Percentiles rank a stretch among this genome's conserved stretches.
These are phyloP conservation scores for Dastarcus helophoroides DNA, from an alignment of 2,888 invertebrate species.

Conservation along the genomic window DNA sequence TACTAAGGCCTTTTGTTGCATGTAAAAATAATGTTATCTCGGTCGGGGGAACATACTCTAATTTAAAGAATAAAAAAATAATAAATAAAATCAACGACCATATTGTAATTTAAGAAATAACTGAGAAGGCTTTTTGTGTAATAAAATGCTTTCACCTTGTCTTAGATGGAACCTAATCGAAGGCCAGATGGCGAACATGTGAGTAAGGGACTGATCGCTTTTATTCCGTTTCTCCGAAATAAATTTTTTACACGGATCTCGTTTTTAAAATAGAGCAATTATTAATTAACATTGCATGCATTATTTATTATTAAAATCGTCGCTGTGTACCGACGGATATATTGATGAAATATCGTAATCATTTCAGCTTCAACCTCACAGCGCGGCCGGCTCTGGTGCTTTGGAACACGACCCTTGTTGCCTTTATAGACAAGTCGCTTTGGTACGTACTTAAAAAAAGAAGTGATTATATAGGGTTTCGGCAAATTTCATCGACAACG, in stretches of 20 bases:
- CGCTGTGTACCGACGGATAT: no score
- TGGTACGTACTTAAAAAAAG: slow-evolving; percentile 33
- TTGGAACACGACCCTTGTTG: slow-evolving; percentile 94
- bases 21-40: not conserved
- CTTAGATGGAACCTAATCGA: slow-evolving; percentile 75
- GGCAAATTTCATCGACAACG: no score
- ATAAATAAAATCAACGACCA: no score
- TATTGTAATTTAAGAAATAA: no score
- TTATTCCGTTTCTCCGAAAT: no score
- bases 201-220: no score
- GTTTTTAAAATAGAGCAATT: not conserved
- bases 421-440: slow-evolving; percentile 60
- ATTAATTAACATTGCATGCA: not conserved
- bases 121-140: no score
- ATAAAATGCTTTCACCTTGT: slow-evolving; percentile 27
- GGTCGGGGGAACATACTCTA: not conserved
- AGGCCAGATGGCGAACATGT: slow-evolving; percentile 71
- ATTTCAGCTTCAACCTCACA: slow-evolving; percentile 79
- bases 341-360: no score
- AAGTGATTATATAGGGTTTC: no score
- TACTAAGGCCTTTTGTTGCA: no score
- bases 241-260: slow-evolving; percentile 10
- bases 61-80: no score
- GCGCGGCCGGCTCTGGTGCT: slow-evolving; percentile 91
- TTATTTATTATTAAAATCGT: slow-evolving; percentile 3